Conservation (phyloP, 2,797 vertebrate species). For the Myiothlypis chrysogaster region DNA sequence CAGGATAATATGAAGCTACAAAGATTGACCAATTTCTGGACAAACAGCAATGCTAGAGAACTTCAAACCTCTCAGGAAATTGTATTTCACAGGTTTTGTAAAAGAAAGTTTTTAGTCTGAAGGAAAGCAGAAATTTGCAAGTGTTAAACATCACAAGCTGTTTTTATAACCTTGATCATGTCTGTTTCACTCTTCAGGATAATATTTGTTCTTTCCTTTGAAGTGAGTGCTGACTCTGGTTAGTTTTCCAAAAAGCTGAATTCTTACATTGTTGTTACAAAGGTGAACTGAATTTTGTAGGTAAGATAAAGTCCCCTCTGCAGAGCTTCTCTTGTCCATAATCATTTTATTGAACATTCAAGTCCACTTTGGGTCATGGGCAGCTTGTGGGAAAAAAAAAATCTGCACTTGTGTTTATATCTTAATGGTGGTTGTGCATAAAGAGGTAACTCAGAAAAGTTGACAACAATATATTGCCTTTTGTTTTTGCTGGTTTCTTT, state of each 20-base stretch:
- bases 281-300: neutral
- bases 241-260: neutral
- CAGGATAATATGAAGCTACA: rapidly evolving
- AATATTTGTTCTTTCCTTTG: neutral
- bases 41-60: neutral
- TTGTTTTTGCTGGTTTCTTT: neutral
- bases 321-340: neutral
- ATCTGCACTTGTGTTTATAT: neutral
- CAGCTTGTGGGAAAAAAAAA: neutral
- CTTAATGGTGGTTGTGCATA: neutral
- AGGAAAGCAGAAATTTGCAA: neutral
- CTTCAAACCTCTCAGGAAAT: neutral
- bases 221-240: neutral
- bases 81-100: neutral
- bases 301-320: neutral
- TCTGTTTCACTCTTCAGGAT: neutral
- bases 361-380: neutral
- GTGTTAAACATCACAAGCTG: neutral
- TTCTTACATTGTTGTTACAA: neutral
- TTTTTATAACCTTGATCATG: neutral
- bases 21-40: neutral
- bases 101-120: neutral
- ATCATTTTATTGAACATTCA: neutral
- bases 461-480: neutral
- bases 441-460: neutral